Evolutionary conservation across 2,888 invertebrate species (phyloP).

Genomic region (Deroplatys truncata): DNA sequence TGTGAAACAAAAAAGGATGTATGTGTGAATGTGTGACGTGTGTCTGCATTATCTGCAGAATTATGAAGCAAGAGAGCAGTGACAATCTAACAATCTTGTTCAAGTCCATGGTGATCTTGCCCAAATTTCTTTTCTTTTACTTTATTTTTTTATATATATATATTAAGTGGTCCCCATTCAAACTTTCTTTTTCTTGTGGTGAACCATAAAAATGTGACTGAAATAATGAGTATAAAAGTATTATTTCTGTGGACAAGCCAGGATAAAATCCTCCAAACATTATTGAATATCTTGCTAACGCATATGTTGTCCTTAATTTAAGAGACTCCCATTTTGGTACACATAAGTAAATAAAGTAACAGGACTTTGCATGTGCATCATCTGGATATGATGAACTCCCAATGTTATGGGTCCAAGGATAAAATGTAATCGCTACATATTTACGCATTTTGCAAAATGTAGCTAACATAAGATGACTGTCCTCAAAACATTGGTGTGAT

Average conservation of each 20-base stretch:
- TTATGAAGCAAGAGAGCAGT: neutral
- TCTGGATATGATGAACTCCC: neutral
- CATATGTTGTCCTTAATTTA: neutral
- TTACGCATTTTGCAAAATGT: neutral
- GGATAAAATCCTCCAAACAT: neutral
- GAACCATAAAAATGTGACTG: neutral
- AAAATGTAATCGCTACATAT: neutral
- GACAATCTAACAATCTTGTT: neutral
- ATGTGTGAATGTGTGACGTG: neutral
- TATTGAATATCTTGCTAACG: neutral
- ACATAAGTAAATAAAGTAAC: neutral
- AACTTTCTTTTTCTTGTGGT: neutral
- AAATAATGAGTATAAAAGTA: neutral
- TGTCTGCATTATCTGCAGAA: neutral
- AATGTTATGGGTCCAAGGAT: neutral
- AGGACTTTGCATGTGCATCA: neutral
- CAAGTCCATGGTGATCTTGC: neutral
- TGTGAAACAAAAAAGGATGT: neutral
- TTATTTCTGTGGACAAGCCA: neutral
- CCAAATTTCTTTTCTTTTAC: neutral
- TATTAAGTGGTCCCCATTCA: neutral
- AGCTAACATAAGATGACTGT: neutral
- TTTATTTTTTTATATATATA: neutral
- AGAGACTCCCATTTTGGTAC: neutral
- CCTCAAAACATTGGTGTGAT: neutral